Evolutionary conservation across 2,888 invertebrate species (phyloP), one percentile per base, ranked within the genome.

Genomic region (Ischnus inquisitorius): DNA sequence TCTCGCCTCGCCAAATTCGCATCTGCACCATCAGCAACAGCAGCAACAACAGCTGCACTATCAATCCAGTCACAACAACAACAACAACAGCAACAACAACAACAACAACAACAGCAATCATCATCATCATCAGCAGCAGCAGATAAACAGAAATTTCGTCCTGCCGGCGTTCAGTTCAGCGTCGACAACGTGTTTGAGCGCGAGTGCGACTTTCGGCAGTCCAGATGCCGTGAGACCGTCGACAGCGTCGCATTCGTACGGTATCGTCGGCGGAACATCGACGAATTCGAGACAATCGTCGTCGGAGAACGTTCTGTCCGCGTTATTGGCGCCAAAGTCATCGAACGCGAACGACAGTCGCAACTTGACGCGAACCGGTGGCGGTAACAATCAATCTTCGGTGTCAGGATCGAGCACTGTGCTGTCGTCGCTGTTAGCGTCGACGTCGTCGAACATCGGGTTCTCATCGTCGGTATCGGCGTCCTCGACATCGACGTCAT

Each of bases 131-230:
- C 82, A 86, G 16, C 82, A 84, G 46, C 85, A 86, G 34, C 81
- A 83, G 65, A 80, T 80, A 74, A 86, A 85, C 67, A 78, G 85
- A 67, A 87, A 87, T 77, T 87, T 85, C 57, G 84, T 54, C 0
- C 79, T 81, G 48, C 64, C 75, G 10, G 25, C 84, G 25, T 85
- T 84, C 82, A 84, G 84, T 57, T 87, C 88, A 69, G 85, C 87
- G 39, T 83, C 89, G 64, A 85, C 79, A 28, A 84, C 87, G 77
- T 82, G 86, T 65, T 74, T 88, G 25, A 83, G 79, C 69, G 82
- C 85, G 46, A 87, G 90, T 67, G 74, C 90, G 78, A 88, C 89
- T 85, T 90, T 90, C 87, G 90, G 90, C 34, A 84, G 75, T 54
- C 62, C 89, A 46, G 90, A 92, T 89, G 88, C 86, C 84, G 88